Percentiles rank a stretch among this genome's conserved stretches.
Conservation (phyloP, 1,140 invertebrate species). For the Eumeta japonica region DNA sequence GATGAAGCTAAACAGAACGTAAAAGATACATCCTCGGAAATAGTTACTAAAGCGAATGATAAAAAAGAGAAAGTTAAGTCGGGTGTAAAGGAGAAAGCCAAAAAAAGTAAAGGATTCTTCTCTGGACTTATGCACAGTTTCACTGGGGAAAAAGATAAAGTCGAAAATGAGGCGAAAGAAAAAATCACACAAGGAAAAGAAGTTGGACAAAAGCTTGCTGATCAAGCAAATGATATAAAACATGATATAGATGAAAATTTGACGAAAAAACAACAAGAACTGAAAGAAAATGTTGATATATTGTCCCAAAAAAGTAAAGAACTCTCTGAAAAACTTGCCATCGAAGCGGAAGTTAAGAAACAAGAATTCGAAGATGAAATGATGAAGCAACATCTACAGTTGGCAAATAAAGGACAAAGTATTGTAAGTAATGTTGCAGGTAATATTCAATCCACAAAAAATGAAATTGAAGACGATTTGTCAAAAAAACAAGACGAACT, state of each 20-base stretch:
- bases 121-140: constrained; percentile 42
- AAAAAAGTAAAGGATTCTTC: constrained; percentile 46
- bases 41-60: constrained; percentile 14
- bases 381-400: no score
- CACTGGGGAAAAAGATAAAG: constrained; percentile 46
- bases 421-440: constrained; percentile 8
- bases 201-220: neutral
- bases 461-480: constrained; percentile 26
- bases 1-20: constrained; percentile 26
- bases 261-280: neutral
- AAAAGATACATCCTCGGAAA: constrained; percentile 2
- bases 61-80: constrained; percentile 25
- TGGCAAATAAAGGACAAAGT: no score
- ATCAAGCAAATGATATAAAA: constrained; percentile 31
- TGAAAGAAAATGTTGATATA: neutral
- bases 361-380: no score
- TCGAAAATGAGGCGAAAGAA: constrained; percentile 37
- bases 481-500: neutral
- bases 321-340: no score
- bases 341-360: no score
- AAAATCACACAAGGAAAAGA: constrained; percentile 36
- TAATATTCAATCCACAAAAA: constrained; percentile 30
- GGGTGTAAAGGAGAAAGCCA: constrained; percentile 40
- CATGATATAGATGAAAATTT: constrained; percentile 26
- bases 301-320: neutral